Base-by-base conservation (phyloP, 2,888 invertebrate species). In the Trichogramma dendrolimi region DNA sequence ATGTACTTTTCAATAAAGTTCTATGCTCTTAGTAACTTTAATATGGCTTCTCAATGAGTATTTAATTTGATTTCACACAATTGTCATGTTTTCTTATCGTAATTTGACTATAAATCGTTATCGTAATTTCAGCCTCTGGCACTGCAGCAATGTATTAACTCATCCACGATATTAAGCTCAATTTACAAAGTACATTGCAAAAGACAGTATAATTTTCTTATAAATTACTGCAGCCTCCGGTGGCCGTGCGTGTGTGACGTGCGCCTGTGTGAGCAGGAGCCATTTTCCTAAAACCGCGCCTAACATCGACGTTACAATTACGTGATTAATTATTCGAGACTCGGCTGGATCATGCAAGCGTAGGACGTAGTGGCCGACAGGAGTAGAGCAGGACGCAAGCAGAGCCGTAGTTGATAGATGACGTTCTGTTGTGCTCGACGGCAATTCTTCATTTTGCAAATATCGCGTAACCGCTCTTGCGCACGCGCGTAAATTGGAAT, bases 271-370 rank as follows among this genome's bases (percentile, higher is more conserved):
- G 14, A 14, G 14, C 14, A 14, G 14, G 14, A 14, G 14, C 14
- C 14, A 14, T 14, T 14, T 14, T 14, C 41, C 39, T 7, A 7
- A n/a, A 46, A 63, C 49, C 43, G 11, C 38, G 14, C 44, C 49
- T 38, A 47, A 56, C 44, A 60, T 63, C 56, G 57, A 49, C 60
- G 44, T 50, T 50, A 47, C 61, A 61, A 64, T 64, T 61, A 61
- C 56, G 56, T 54, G 56, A 64, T 64, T 64, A 64, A 64, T 64
- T 64, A 64, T 64, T 64, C 46, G 41, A 47, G 53, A 5, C 14
- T 27, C 27, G 27, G 48, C 6, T 40, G 14, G 14, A 53, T 57
- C 59, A 61, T 61, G 64, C 64, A 44, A 55, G 14, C 43, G 7
- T 8, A 3, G 6, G 14, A 11, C 14, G 46, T 14, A 14, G 14